Percentiles rank a stretch among this genome's conserved stretches.
phyloP scores from a whole-genome alignment of 1,140 invertebrate genomes.

The Andrena cerasifolii region DNA sequence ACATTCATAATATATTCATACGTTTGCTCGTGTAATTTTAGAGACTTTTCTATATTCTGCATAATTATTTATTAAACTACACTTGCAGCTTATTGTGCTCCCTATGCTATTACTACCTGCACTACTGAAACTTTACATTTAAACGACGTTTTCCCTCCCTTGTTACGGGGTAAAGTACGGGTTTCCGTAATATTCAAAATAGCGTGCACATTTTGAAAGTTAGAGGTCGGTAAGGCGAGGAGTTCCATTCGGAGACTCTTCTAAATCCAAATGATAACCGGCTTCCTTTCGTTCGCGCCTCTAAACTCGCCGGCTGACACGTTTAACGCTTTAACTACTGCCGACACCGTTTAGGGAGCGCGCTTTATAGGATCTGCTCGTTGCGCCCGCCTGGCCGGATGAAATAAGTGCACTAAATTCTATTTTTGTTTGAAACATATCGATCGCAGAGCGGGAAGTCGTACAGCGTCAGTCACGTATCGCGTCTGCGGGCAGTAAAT shows the following conservation, averaged over 20 bases:
- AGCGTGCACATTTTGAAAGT: too few species aligned
- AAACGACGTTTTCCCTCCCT: not conserved
- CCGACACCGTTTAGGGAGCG: not conserved
- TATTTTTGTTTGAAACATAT: slow-evolving; percentile 60
- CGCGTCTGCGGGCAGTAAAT: slow-evolving; percentile 27
- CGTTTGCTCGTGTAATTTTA: too few species aligned
- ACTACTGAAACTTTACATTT: not conserved
- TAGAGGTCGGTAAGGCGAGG: not conserved
- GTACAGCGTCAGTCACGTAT: slow-evolving; percentile 42
- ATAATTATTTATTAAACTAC: too few species aligned
- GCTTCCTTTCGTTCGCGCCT: too few species aligned
- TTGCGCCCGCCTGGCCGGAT: slow-evolving; percentile 2
- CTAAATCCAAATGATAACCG: slow-evolving; percentile 1
- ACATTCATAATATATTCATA: too few species aligned
- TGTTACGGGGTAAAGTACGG: not conserved
- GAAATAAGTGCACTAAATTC: slow-evolving; percentile 53
- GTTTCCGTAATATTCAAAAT: not conserved
- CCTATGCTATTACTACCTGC: too few species aligned
- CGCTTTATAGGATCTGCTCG: slow-evolving; percentile 29
- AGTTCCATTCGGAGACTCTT: not conserved
- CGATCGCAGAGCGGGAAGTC: slow-evolving; percentile 47
- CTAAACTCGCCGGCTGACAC: not conserved
- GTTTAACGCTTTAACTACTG: slow-evolving; percentile 19
- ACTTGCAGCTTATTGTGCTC: too few species aligned
- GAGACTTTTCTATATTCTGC: too few species aligned